A percentile compares a stretch with the other conserved stretches of the same genome.
Conservation (phyloP, 2,113 vertebrate genomes). For the Myrmophylax atrothorax region DNA sequence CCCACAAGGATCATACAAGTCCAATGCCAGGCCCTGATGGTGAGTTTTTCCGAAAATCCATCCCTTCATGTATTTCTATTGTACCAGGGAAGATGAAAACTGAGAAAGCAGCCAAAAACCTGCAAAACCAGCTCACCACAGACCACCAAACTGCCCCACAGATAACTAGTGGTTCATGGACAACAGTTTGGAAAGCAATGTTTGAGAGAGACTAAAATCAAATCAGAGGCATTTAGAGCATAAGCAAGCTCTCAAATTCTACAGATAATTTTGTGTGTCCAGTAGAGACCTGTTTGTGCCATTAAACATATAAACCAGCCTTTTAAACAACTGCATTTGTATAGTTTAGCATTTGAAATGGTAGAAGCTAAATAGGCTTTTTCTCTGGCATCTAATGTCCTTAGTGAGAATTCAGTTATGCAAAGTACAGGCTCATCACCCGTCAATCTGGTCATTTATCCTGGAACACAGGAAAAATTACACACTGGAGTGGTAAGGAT, state of each 20-base stretch:
- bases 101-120: neutral
- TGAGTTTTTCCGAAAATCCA: neutral
- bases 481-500: neutral
- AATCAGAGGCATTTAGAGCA: neutral
- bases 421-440: slow-evolving; percentile 37
- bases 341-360: neutral
- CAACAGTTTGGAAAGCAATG: neutral
- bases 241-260: slow-evolving; percentile 1
- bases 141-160: neutral
- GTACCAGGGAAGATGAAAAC: neutral
- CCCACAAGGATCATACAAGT: neutral
- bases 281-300: slow-evolving; percentile 7
- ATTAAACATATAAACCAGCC: neutral
- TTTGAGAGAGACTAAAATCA: neutral
- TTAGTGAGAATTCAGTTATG: slow-evolving; percentile 50
- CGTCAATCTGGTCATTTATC: slow-evolving; percentile 40
- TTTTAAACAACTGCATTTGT: slow-evolving; percentile 36
- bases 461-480: neutral
- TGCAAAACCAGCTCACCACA: neutral
- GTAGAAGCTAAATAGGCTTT: slow-evolving; percentile 39
- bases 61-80: neutral
- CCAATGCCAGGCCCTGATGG: neutral
- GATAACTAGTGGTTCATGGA: neutral
- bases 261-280: neutral
- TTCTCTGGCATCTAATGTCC: slow-evolving; percentile 5